Conservation (phyloP, 2,888 invertebrate genomes). For the Lasius fuliginosus region DNA sequence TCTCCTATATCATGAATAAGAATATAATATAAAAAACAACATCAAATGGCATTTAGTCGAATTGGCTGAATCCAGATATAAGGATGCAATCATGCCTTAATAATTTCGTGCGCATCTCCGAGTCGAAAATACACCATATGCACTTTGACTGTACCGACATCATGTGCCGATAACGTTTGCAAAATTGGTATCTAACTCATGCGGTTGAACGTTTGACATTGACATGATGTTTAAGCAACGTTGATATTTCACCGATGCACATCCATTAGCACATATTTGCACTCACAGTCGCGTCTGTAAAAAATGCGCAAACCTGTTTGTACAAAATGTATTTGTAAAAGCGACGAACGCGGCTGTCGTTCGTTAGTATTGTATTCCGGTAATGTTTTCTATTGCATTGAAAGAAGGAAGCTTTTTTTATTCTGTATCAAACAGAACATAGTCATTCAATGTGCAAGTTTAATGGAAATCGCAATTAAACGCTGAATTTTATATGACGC, state of each 20-base stretch:
- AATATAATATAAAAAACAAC: not conserved
- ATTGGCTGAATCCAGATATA: not conserved
- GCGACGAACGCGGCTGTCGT: not conserved
- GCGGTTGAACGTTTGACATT: constrained; percentile 24
- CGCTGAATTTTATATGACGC: constrained; percentile 52
- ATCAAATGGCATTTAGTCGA: not conserved
- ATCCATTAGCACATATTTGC: constrained; percentile 54
- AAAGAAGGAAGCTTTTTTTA: constrained; percentile 20
- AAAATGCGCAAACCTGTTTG: constrained; percentile 12
- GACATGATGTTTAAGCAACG: constrained; percentile 46
- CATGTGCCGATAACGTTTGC: constrained; percentile 39
- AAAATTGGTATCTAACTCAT: constrained; percentile 36
- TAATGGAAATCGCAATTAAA: constrained; percentile 53
- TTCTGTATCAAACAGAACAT: not conserved
- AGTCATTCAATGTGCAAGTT: constrained; percentile 6
- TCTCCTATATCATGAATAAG: not conserved
- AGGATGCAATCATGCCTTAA: not conserved
- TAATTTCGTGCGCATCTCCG: not conserved
- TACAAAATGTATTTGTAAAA: constrained; percentile 16
- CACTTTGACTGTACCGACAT: constrained; percentile 13
- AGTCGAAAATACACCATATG: not conserved
- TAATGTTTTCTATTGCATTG: constrained; percentile 12
- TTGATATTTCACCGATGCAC: constrained; percentile 48
- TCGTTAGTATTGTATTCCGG: constrained; percentile 17
- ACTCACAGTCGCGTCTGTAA: constrained; percentile 22